A percentile compares a stretch with the other conserved stretches of the same genome.
phyloP scores from a whole-genome alignment of 2,113 vertebrate species.

The Gymnarchus niloticus region DNA sequence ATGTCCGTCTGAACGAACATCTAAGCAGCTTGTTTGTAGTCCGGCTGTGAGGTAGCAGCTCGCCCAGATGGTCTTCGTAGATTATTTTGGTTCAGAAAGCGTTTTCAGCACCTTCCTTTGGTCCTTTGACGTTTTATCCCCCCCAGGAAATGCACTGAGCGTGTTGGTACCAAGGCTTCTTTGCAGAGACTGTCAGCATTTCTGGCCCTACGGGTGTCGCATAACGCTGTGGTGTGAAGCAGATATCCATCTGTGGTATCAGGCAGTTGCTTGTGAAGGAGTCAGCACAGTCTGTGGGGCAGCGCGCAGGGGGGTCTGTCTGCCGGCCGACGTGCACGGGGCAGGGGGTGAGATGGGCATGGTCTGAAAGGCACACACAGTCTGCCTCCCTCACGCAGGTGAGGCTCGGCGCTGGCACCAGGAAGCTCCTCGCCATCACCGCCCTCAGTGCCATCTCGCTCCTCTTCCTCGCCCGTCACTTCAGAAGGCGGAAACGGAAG shows the following conservation, averaged over 20 bases:
- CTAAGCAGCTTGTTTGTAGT: background rate
- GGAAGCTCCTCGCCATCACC: conserved; percentile 78
- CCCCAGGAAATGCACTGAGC: too few species aligned
- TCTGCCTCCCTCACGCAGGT: conserved; percentile 58
- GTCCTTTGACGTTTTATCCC: background rate
- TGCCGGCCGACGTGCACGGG: background rate
- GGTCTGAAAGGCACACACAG: background rate
- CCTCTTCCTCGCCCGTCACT: conserved; percentile 81
- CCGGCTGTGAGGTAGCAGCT: background rate
- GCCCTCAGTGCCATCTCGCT: conserved; percentile 79
- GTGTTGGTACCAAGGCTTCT: too few species aligned
- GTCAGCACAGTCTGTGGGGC: too few species aligned
- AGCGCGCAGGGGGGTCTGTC: background rate
- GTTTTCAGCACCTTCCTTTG: background rate
- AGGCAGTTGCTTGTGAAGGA: background rate
- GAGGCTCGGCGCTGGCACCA: conserved; percentile 72
- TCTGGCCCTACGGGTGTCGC: background rate
- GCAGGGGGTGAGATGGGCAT: too few species aligned
- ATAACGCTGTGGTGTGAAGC: background rate
- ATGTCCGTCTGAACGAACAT: background rate
- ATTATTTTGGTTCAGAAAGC: background rate
- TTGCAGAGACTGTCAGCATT: background rate
- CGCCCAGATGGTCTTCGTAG: background rate
- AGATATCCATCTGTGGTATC: background rate
- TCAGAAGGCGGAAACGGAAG: conserved; percentile 82